Percentiles rank a stretch among this genome's conserved stretches.
Conservation (phyloP, 2,797 vertebrate species). For the Poeciliopsis turneri region DNA sequence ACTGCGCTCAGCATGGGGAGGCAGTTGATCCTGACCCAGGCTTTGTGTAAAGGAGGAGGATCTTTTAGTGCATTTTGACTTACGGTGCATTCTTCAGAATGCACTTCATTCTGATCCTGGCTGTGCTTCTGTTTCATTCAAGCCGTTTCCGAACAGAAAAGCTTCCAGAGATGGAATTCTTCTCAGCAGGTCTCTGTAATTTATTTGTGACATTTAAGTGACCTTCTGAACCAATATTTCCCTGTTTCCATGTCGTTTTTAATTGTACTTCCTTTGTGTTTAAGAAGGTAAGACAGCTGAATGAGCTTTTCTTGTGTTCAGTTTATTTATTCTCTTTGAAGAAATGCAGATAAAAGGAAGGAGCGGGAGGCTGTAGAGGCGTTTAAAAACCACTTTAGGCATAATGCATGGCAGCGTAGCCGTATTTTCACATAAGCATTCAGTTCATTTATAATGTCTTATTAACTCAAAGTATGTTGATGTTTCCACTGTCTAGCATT, state of each 20-base stretch:
- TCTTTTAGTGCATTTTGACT: background rate
- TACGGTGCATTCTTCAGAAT: background rate
- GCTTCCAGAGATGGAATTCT: background rate
- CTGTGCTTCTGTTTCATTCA: conserved; percentile 20
- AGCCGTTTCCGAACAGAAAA: background rate
- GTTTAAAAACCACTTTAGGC: conserved; percentile 37
- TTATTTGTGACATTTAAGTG: conserved; percentile 35
- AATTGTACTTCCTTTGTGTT: conserved; percentile 26
- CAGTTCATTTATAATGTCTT: conserved; percentile 9
- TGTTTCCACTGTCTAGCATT: background rate
- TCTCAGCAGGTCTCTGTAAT: conserved; percentile 8
- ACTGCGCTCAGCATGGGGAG: conserved; percentile 36
- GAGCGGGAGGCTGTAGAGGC: conserved; percentile 9
- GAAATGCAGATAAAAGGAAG: conserved; percentile 32
- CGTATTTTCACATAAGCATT: background rate
- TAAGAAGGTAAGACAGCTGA: conserved; percentile 32
- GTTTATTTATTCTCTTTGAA: conserved; percentile 60
- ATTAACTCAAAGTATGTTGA: background rate
- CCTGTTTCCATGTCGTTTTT: conserved; percentile 10
- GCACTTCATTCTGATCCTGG: background rate
- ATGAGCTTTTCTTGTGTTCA: conserved; percentile 26
- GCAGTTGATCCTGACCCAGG: conserved; percentile 17
- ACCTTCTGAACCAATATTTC: conserved; percentile 34
- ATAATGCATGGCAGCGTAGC: conserved; percentile 20
- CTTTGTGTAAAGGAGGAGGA: background rate